Percentiles rank a stretch among this genome's conserved stretches.
These are phyloP conservation scores for Epizoanthus ramosus DNA, from an alignment of 92 coral and sea anemone species.

Conservation along the genomic window DNA sequence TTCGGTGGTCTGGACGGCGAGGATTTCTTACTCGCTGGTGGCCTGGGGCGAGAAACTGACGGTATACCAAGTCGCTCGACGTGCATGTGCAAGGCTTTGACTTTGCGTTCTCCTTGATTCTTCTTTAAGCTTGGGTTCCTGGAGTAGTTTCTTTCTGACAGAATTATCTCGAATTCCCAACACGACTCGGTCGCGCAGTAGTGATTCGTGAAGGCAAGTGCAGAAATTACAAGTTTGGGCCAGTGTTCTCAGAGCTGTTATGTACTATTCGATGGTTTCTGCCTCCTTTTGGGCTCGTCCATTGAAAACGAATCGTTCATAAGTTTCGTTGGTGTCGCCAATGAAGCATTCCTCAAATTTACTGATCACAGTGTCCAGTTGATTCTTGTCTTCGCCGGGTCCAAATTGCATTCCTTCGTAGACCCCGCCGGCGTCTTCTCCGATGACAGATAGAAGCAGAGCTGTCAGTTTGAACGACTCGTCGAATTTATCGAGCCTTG, in stretches of 20 bases:
- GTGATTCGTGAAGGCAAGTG: slow-evolving; percentile 48
- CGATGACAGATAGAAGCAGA: slow-evolving; percentile 27
- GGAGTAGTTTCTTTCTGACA: slow-evolving; percentile 24
- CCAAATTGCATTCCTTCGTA: slow-evolving; percentile 38
- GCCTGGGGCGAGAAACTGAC: slow-evolving; percentile 34
- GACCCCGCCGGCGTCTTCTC: slow-evolving; percentile 39
- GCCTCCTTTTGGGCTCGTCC: slow-evolving; percentile 33
- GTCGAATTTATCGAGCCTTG: slow-evolving; percentile 35
- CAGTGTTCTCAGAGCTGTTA: slow-evolving; percentile 41
- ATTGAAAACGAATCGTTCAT: slow-evolving; percentile 44
- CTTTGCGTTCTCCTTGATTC: slow-evolving; percentile 4
- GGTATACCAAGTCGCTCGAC: slow-evolving; percentile 37
- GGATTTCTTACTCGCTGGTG: slow-evolving; percentile 11
- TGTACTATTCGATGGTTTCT: slow-evolving; percentile 34
- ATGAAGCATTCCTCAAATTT: slow-evolving; percentile 42
- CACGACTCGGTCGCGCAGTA: slow-evolving; percentile 46
- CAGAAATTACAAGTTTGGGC: slow-evolving; percentile 54
- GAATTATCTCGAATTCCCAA: slow-evolving; percentile 36
- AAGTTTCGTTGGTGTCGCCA: slow-evolving; percentile 47
- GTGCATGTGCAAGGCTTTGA: slow-evolving; percentile 13
- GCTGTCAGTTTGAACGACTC: slow-evolving; percentile 40
- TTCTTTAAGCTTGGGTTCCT: slow-evolving; percentile 36
- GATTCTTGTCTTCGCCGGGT: slow-evolving; percentile 22
- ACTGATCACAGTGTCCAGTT: slow-evolving; percentile 29
- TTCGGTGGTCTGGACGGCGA: neutral